Evolutionary conservation across 2,113 vertebrate genomes (phyloP), one percentile per base, ranked within the genome.

Genomic region (Pterocles orientalis): DNA sequence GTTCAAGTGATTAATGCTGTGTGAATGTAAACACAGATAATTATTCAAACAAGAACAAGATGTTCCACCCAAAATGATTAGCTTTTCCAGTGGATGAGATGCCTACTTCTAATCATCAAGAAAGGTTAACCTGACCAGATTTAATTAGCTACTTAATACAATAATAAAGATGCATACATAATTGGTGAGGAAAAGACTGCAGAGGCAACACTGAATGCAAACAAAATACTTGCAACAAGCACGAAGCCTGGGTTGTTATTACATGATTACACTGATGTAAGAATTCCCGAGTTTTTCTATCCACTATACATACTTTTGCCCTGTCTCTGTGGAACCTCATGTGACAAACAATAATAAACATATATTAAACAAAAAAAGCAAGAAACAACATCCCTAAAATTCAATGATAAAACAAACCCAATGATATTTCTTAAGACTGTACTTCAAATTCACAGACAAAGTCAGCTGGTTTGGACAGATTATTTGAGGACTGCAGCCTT

Each of bases 1-100:
- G 47, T 89, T 78, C 73, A 60, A 95, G 82, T n/a, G 33, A 97
- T 96, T 79, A 95, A 93, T 62, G 48, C 87, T 57, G 81, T 66
- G 87, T 60, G 77, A 95, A 82, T 79, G 86, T 93, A 96, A 95
- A 97, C 95, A 97, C 73, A 97, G 97, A 82, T 95, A 92, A 97
- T 88, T 88, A 80, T 79, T 91, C 87, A 82, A 95, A 96, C 82
- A 87, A 79, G 90, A 95, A 95, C 78, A 82, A 94, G 90, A 94
- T 91, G 90, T 93, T 95, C 96, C 85, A 87, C 92, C 78, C 92
- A 53, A 94, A 94, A 94, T 45, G 1, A 85, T 88, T 80, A 34
- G 33, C 26, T 92, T 96, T 62, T 62, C 39, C 69, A 72, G 62
- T 43, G 57, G 64, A 48, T 76, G 61, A 91, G 88, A 81, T 89